Evolutionary conservation across 1,140 invertebrate species (phyloP), one percentile per base, ranked within the genome.

Genomic region (Scaptomyza hsui): DNA sequence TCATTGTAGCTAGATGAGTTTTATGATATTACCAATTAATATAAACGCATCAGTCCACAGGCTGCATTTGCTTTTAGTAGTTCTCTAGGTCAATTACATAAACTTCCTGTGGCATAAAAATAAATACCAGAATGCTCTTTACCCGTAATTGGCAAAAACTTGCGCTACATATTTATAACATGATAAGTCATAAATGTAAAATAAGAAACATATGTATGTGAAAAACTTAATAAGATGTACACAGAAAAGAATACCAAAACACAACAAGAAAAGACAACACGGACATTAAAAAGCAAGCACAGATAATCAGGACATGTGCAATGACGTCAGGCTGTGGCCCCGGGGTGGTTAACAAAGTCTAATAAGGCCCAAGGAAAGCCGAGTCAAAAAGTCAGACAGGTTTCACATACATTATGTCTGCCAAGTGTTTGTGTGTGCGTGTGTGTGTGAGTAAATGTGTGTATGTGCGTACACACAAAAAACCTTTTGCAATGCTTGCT

Each of bases 81-180:
- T n/a, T n/a, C n/a, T n/a, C n/a, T n/a, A n/a, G n/a, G n/a, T n/a
- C n/a, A n/a, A n/a, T n/a, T n/a, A n/a, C n/a, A 4, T 24, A 24
- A 24, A 24, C 1, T 24, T 24, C 24, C 6, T 24, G 24, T 2
- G 24, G 6, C 24, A 24, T 1, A n/a, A n/a, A n/a, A n/a, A n/a
- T n/a, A 24, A 32, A 32, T 3, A 32, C 29, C 1, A 32, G 24
- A 32, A 32, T 2, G 7, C 29, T 10, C 21, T 24, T 24, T 24
- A 24, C 21, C 21, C n/a, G n/a, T 18, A 21, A 7, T n/a, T 53
- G n/a, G 3, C 35, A 53, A 53, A 60, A 55, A 15, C 24, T 53
- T 16, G 61, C n/a, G n/a, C n/a, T n/a, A n/a, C 80, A 72, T 85
- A 83, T 83, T 83, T 85, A 85, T 75, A 79, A 68, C 59, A 48